A percentile compares a stretch with the other conserved stretches of the same genome.
Evolutionary conservation across 64 coral and sea anemone genomes (phyloP).

Genomic region (Pocillopora damicornis): DNA sequence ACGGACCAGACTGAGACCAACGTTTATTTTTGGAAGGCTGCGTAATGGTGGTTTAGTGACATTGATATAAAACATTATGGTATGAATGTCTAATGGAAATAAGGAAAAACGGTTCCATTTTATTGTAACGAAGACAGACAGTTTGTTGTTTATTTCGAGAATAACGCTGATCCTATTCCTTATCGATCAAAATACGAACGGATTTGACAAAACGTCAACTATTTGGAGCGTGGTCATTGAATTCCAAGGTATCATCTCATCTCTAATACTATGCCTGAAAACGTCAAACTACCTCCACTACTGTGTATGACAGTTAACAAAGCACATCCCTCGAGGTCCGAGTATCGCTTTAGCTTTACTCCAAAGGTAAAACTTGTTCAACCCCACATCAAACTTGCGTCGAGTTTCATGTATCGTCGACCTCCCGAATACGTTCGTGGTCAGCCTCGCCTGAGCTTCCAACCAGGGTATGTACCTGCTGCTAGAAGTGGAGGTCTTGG

Average conservation of each 20-base stretch:
- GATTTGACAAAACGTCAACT: too few relatives aligned
- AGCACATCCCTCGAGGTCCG: slow-evolving; percentile 32
- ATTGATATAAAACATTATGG: too few relatives aligned
- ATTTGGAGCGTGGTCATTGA: too few relatives aligned
- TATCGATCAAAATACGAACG: too few relatives aligned
- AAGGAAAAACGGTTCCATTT: too few relatives aligned
- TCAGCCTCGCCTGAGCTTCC: slow-evolving; percentile 20
- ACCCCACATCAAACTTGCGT: slow-evolving; percentile 60
- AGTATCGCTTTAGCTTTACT: slow-evolving; percentile 69
- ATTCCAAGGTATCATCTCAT: neutral
- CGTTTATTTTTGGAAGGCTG: too few relatives aligned
- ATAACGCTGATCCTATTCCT: too few relatives aligned
- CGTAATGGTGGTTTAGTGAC: too few relatives aligned
- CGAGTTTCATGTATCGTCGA: slow-evolving; percentile 82
- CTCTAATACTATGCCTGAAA: slow-evolving; percentile 1
- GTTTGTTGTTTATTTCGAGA: too few relatives aligned
- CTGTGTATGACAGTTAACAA: slow-evolving; percentile 65
- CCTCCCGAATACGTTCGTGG: slow-evolving; percentile 54
- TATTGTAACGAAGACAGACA: too few relatives aligned
- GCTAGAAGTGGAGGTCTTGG: slow-evolving; percentile 39
- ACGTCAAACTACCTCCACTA: slow-evolving; percentile 69
- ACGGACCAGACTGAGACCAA: too few relatives aligned
- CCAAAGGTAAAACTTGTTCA: slow-evolving; percentile 78
- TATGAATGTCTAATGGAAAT: too few relatives aligned
- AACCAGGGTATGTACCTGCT: slow-evolving; percentile 71